These are phyloP conservation scores for Himantopus leucocephalus DNA, from an alignment of 2,113 vertebrate genomes.

Conservation along the genomic window DNA sequence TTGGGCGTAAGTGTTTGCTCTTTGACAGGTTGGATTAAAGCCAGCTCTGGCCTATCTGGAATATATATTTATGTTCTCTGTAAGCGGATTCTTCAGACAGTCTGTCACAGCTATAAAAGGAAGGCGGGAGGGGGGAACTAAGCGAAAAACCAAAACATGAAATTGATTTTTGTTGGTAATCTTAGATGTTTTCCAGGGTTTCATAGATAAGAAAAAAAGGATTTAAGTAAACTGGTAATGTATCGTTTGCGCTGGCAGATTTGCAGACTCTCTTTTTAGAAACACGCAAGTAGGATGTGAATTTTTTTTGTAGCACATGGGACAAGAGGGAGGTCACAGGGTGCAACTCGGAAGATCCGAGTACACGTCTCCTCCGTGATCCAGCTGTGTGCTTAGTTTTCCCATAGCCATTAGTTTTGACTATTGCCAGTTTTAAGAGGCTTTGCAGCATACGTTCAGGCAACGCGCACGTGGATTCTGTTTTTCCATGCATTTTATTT, in stretches of 20 bases:
- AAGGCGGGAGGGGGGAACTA: background rate
- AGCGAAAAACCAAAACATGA: background rate
- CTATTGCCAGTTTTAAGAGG: background rate
- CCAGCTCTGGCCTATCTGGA: background rate
- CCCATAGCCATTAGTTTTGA: background rate
- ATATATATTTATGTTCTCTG: background rate
- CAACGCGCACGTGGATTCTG: accelerated
- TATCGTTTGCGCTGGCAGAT: background rate
- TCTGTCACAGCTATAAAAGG: background rate
- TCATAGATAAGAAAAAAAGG: background rate
- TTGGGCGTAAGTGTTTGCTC: background rate
- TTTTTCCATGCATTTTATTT: background rate
- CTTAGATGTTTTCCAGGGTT: background rate
- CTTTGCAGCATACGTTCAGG: background rate
- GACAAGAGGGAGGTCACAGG: background rate
- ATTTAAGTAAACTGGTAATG: background rate
- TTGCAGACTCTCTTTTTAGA: background rate
- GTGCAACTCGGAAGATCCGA: background rate
- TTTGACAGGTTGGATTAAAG: background rate
- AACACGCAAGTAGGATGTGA: background rate
- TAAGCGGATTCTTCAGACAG: background rate
- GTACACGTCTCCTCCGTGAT: background rate
- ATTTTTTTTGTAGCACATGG: background rate
- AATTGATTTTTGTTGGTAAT: background rate
- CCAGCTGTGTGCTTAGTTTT: background rate